A percentile compares a stretch with the other conserved stretches of the same genome.
These are phyloP conservation scores for Thunnus maccoyii DNA, from an alignment of 2,113 vertebrate species.

Conservation along the genomic window DNA sequence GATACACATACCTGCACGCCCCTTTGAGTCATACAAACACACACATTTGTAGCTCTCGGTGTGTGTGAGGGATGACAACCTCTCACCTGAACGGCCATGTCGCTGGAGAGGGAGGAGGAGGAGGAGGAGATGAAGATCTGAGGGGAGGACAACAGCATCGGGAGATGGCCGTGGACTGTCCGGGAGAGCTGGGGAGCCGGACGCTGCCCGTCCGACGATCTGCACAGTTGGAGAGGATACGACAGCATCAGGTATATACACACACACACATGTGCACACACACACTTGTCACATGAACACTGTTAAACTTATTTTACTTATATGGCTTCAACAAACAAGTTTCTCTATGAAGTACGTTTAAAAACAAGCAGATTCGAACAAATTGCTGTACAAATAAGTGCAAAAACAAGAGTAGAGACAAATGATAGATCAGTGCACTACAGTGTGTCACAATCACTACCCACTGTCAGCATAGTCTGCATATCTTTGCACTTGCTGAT, in stretches of 20 bases:
- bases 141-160: constrained; percentile 89
- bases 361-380: too few species aligned
- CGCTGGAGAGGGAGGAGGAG: constrained; percentile 88
- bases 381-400: too few species aligned
- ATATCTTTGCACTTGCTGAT: background rate
- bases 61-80: constrained; percentile 88
- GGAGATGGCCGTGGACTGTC: constrained; percentile 99
- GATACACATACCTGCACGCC: background rate
- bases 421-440: too few species aligned
- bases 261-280: background rate
- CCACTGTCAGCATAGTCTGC: too few species aligned
- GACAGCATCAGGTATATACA: constrained; percentile 89
- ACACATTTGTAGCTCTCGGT: constrained; percentile 5
- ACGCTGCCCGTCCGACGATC: constrained; percentile 93
- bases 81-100: constrained; percentile 96
- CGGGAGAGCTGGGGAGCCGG: constrained; percentile 93
- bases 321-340: too few species aligned
- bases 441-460: background rate
- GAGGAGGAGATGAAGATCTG: constrained; percentile 84
- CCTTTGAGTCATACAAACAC: constrained; percentile 12
- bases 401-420: too few species aligned
- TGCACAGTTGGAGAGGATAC: constrained; percentile 94
- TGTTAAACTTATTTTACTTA: background rate
- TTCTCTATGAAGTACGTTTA: too few species aligned
- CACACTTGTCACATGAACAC: background rate